A percentile compares a stretch with the other conserved stretches of the same genome.
These are phyloP conservation scores for Delia radicum DNA, from an alignment of 1,140 invertebrate genomes.

Conservation along the genomic window DNA sequence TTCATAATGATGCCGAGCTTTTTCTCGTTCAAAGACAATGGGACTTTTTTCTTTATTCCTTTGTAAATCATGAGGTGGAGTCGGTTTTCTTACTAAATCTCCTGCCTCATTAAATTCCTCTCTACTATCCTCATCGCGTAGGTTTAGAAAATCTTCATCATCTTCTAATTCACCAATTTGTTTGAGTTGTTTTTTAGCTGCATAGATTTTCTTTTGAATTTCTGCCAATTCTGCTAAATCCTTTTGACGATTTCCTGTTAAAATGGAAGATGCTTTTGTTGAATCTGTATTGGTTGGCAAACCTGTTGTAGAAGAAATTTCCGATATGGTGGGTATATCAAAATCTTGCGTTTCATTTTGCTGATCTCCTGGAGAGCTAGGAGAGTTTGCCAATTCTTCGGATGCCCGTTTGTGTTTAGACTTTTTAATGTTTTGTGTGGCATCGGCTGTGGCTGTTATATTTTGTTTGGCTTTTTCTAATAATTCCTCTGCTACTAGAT, in stretches of 20 bases:
- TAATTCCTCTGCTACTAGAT: slow-evolving; percentile 62
- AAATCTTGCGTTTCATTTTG: slow-evolving; percentile 40
- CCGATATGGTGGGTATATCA: slow-evolving; percentile 57
- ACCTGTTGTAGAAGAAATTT: slow-evolving; percentile 49
- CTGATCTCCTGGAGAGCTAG: not conserved
- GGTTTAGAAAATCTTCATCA: slow-evolving; percentile 62
- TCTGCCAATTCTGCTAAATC: slow-evolving; percentile 47
- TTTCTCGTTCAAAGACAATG: slow-evolving; percentile 40
- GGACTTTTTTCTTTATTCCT: slow-evolving; percentile 42
- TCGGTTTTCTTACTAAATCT: not conserved
- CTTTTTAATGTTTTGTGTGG: slow-evolving; percentile 46
- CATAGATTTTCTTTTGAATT: slow-evolving; percentile 57
- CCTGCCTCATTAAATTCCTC: slow-evolving; percentile 15
- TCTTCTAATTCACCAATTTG: slow-evolving; percentile 45
- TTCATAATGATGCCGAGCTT: not conserved
- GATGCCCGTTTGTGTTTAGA: slow-evolving; percentile 33
- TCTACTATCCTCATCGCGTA: slow-evolving; percentile 56
- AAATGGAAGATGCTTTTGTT: not conserved
- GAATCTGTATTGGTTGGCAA: not conserved
- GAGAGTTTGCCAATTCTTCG: not conserved
- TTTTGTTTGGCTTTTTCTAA: slow-evolving; percentile 53
- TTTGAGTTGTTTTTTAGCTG: slow-evolving; percentile 56
- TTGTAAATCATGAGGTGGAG: not conserved
- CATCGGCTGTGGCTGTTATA: slow-evolving; percentile 37
- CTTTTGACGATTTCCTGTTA: slow-evolving; percentile 45